Conservation (phyloP, 1,140 invertebrate genomes). For the Aphaenogaster rudis region DNA sequence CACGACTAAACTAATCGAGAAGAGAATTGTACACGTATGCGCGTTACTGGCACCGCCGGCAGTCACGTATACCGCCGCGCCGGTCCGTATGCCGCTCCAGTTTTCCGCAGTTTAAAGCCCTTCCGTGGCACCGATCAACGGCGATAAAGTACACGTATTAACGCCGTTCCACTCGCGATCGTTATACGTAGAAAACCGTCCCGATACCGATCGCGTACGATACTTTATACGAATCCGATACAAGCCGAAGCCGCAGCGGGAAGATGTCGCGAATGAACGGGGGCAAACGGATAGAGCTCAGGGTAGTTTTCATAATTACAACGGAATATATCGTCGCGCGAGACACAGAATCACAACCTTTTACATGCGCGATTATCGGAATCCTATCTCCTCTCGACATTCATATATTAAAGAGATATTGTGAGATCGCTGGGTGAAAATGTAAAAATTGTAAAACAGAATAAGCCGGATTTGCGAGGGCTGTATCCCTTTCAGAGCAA, state of each 20-base stretch:
- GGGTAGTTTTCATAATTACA: background rate
- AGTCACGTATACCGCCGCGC: slow-evolving; percentile 52
- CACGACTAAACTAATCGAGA: slow-evolving; percentile 60
- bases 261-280: background rate
- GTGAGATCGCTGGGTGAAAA: background rate
- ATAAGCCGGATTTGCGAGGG: background rate
- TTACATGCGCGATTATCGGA: background rate
- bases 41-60: slow-evolving; percentile 57
- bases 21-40: slow-evolving; percentile 61
- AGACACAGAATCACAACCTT: background rate
- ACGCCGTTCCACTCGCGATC: slow-evolving; percentile 46
- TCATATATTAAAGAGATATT: background rate
- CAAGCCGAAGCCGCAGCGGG: background rate
- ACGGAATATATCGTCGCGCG: background rate
- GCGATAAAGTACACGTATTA: slow-evolving; percentile 62
- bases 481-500: background rate
- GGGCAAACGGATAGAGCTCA: background rate
- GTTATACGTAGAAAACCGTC: slow-evolving; percentile 46
- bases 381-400: background rate
- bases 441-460: background rate
- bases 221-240: slow-evolving; percentile 36
- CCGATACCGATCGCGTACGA: slow-evolving; percentile 46
- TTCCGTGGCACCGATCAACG: slow-evolving; percentile 58
- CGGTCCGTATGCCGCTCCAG: slow-evolving; percentile 48
- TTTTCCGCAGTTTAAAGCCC: slow-evolving; percentile 61